Conservation (phyloP, 2,888 invertebrate species). For the Piscicola geometra region DNA sequence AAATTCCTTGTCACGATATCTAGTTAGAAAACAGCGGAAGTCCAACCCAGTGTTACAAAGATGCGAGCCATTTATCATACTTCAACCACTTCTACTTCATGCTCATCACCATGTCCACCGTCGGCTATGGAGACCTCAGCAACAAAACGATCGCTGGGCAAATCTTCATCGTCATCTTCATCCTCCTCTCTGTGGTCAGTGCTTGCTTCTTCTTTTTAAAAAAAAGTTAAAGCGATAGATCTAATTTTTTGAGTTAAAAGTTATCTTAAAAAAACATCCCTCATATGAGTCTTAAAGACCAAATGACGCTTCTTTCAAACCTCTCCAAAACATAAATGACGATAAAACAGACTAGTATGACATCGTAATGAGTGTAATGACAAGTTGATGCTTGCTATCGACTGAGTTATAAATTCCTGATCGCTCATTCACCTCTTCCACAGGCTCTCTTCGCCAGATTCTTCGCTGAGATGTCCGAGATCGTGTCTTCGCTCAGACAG, state of each 20-base stretch:
- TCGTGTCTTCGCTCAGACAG: constrained; percentile 8
- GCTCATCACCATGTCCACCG: constrained; percentile 99
- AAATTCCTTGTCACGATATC: constrained; percentile 33
- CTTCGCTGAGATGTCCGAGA: constrained; percentile 27
- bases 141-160: constrained; percentile 96
- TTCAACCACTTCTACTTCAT: constrained; percentile 99
- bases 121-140: constrained; percentile 98
- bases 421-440: not conserved
- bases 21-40: constrained; percentile 99
- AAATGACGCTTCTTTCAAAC: no score
- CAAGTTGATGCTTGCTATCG: no score
- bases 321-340: no score
- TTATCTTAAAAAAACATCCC: no score
- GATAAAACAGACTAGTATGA: no score
- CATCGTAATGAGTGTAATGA: no score
- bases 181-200: constrained; percentile 99
- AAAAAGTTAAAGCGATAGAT: no score
- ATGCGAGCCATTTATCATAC: constrained; percentile 88
- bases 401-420: no score
- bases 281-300: no score
- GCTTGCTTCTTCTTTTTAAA: no score
- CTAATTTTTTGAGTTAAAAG: no score
- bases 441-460: constrained; percentile 30
- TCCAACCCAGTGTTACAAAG: constrained; percentile 84
- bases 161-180: constrained; percentile 99